Conservation (phyloP, 2,888 invertebrate genomes). For the Arctia plantaginis region DNA sequence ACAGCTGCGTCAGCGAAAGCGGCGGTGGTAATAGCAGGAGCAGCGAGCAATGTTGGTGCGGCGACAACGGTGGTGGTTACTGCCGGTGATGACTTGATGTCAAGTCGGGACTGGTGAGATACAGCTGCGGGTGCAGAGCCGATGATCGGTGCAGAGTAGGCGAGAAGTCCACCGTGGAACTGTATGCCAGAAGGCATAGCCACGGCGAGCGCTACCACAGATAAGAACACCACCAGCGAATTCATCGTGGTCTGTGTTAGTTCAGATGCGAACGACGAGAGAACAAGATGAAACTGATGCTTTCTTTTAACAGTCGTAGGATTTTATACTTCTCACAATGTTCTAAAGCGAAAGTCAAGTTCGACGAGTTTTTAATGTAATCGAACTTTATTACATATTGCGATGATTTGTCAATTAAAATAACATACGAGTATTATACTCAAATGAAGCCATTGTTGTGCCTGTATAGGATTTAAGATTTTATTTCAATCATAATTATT, state of each 20-base stretch:
- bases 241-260: constrained; percentile 87
- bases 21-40: constrained; percentile 48
- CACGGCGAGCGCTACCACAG: constrained; percentile 80
- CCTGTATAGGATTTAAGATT: not conserved
- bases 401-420: constrained; percentile 1
- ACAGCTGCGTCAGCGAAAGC: constrained; percentile 68
- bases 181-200: constrained; percentile 49
- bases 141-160: constrained; percentile 50
- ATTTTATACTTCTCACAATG: constrained; percentile 75
- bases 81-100: constrained; percentile 70
- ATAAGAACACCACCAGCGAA: constrained; percentile 88
- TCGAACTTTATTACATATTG: constrained; percentile 38
- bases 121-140: constrained; percentile 60
- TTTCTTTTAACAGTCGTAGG: constrained; percentile 68
- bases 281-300: constrained; percentile 75
- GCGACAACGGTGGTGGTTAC: constrained; percentile 59
- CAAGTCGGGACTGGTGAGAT: constrained; percentile 62
- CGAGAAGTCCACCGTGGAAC: constrained; percentile 22
- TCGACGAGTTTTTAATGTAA: constrained; percentile 68
- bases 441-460: not conserved
- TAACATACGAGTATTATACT: not conserved
- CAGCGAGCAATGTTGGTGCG: constrained; percentile 49
- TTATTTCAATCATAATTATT: no score
- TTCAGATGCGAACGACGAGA: constrained; percentile 74
- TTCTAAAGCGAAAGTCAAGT: constrained; percentile 79